phyloP scores from a whole-genome alignment of 2,888 invertebrate species.

The Abrostola tripartita region DNA sequence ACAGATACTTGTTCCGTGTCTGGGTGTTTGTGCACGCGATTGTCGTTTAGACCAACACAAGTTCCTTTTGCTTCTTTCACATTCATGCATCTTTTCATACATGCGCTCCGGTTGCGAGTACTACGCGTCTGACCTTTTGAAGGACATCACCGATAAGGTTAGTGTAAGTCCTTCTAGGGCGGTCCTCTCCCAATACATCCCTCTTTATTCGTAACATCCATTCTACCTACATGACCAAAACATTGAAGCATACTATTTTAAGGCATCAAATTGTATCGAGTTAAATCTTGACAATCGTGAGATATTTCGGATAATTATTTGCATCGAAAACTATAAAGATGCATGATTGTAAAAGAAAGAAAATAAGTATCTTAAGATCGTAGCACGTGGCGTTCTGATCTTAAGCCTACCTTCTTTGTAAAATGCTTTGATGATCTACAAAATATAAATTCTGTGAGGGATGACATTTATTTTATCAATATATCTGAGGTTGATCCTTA shows the following conservation, averaged over 20 bases:
- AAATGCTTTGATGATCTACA: background rate
- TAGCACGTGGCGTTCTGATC: background rate
- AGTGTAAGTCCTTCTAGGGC: conserved; percentile 4
- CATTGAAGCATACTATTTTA: background rate
- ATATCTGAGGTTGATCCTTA: too few relatives aligned
- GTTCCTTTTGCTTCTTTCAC: conserved; percentile 4
- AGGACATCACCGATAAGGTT: conserved; percentile 6
- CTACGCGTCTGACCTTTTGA: conserved; percentile 4
- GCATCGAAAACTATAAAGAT: conserved; percentile 3
- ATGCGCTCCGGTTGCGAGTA: conserved; percentile 5
- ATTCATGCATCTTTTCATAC: conserved; percentile 6
- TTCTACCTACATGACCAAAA: background rate
- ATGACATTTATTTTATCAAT: too few relatives aligned
- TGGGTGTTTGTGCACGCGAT: background rate
- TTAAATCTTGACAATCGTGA: too few relatives aligned
- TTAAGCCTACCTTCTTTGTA: background rate
- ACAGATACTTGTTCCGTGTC: background rate
- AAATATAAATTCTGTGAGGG: too few relatives aligned
- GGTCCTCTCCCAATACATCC: background rate
- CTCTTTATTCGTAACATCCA: conserved; percentile 2
- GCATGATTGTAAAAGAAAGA: conserved; percentile 9
- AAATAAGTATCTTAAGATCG: background rate
- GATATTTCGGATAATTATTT: background rate
- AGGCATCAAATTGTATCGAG: background rate
- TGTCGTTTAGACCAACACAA: background rate